Conservation (phyloP, 1,140 invertebrate species). For the Whitmania pigra region DNA sequence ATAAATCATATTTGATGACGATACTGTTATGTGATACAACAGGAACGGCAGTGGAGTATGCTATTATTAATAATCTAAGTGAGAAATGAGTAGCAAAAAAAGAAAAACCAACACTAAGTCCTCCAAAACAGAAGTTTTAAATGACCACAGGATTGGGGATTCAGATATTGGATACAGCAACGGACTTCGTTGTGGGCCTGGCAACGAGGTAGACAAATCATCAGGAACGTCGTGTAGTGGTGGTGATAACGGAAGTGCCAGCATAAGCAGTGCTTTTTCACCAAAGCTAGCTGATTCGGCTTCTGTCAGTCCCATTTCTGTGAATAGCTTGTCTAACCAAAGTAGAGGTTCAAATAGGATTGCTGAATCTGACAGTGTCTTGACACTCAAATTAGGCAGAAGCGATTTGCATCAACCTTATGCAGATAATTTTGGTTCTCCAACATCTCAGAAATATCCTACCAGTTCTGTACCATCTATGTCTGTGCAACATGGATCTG, state of each 20-base stretch:
- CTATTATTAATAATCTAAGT: no score
- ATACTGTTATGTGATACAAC: no score
- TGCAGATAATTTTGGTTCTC: no score
- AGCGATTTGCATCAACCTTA: no score
- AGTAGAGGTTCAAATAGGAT: no score
- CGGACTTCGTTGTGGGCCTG: background rate
- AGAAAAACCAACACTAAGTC: conserved; percentile 1
- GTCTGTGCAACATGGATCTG: background rate
- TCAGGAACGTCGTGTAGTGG: background rate
- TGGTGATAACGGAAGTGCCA: background rate
- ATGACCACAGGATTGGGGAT: conserved; percentile 2
- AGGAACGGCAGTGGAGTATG: no score
- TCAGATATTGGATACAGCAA: background rate
- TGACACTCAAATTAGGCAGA: no score
- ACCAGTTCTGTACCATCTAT: no score
- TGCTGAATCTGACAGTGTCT: no score
- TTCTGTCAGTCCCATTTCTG: background rate
- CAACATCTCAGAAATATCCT: no score
- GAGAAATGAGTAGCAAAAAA: conserved; percentile 11
- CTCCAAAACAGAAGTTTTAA: conserved; percentile 6
- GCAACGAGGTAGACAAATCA: background rate
- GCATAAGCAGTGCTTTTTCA: conserved; percentile 1
- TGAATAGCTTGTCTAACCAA: no score
- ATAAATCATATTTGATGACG: no score
- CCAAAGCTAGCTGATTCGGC: background rate